Conservation (phyloP, 2,797 vertebrate species). For the Typhlichthys subterraneus region DNA sequence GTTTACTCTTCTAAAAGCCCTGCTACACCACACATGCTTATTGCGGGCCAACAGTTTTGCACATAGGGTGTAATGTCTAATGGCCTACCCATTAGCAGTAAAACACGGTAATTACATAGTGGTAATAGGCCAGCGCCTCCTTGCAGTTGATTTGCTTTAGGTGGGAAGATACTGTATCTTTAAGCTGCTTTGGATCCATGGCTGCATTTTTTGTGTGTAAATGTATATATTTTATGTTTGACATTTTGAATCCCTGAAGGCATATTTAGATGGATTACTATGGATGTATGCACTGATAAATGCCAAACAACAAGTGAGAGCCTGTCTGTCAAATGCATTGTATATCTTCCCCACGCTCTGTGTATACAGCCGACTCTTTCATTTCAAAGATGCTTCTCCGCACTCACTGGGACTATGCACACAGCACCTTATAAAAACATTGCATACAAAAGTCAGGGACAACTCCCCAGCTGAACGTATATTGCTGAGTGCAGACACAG, state of each 20-base stretch:
- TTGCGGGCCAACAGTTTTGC: constrained; percentile 1
- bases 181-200: no score
- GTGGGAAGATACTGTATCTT: constrained; percentile 1
- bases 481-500: constrained; percentile 40
- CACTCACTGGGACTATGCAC: constrained; percentile 3
- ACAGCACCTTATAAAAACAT: neutral
- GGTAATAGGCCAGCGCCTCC: neutral
- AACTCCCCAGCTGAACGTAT: constrained; percentile 7
- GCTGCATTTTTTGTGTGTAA: constrained; percentile 8
- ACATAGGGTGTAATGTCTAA: constrained; percentile 7
- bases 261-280: constrained; percentile 8
- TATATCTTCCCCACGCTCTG: constrained; percentile 29
- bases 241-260: constrained; percentile 28
- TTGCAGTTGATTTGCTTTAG: constrained; percentile 4
- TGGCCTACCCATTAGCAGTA: constrained; percentile 6
- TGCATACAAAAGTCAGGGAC: constrained; percentile 24
- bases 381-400: constrained; percentile 12
- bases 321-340: constrained; percentile 22
- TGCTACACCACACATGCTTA: constrained; percentile 8
- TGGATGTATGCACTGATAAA: constrained; percentile 35
- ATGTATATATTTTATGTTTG: constrained; percentile 22
- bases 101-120: constrained; percentile 2
- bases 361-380: constrained; percentile 21
- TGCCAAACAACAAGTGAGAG: constrained; percentile 41
- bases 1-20: constrained; percentile 26